Evolutionary conservation across 2,888 invertebrate genomes (phyloP).

Genomic region (Meghimatium bilineatum): DNA sequence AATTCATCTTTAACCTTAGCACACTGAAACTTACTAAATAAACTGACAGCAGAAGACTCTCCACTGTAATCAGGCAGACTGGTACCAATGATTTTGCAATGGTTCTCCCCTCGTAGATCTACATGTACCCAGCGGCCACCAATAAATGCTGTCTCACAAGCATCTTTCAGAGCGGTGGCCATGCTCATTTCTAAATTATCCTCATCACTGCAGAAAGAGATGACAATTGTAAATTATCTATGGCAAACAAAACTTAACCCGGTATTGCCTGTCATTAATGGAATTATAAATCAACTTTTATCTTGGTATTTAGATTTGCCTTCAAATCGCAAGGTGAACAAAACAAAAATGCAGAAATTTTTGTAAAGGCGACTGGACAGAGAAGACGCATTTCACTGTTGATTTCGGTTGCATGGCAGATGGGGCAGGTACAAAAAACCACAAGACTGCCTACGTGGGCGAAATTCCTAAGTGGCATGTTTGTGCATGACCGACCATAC

Average conservation of each 20-base stretch:
- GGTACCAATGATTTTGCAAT: constrained; percentile 89
- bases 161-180: constrained; percentile 83
- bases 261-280: too few species aligned
- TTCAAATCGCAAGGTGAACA: too few species aligned
- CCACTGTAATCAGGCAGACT: constrained; percentile 87
- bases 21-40: constrained; percentile 82
- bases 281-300: too few species aligned
- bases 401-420: too few species aligned
- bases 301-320: too few species aligned
- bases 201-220: constrained; percentile 54
- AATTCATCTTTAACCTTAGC: neutral
- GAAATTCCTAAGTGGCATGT: too few species aligned
- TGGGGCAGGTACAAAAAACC: too few species aligned
- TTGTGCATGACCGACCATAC: too few species aligned
- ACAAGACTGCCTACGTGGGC: too few species aligned
- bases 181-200: constrained; percentile 77
- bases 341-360: neutral
- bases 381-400: too few species aligned
- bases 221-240: neutral
- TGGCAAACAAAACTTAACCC: too few species aligned
- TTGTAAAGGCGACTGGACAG: too few species aligned
- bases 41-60: constrained; percentile 87
- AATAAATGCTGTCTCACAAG: constrained; percentile 86
- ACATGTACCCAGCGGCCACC: constrained; percentile 86
- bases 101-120: constrained; percentile 84